Conservation (phyloP, 1,140 invertebrate species). For the Elymnias hypermnestra region DNA sequence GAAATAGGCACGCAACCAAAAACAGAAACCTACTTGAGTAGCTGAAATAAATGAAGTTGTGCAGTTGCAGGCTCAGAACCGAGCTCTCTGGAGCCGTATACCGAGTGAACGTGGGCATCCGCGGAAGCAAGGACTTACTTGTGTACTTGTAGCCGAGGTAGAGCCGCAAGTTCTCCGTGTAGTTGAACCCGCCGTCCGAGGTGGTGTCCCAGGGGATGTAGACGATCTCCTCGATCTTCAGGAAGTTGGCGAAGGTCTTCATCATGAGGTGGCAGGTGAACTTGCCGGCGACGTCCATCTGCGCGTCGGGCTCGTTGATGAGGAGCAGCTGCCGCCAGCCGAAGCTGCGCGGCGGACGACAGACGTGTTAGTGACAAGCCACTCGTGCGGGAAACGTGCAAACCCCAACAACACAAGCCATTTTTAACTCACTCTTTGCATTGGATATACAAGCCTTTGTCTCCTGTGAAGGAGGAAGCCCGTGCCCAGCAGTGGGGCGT, state of each 20-base stretch:
- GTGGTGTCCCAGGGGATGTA: slow-evolving; percentile 75
- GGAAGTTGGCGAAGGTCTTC: slow-evolving; percentile 80
- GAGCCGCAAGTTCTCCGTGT: slow-evolving; percentile 65
- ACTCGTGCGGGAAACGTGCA: slow-evolving; percentile 26
- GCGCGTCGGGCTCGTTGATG: slow-evolving; percentile 83
- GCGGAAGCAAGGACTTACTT: slow-evolving; percentile 78
- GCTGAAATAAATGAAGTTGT: too few species aligned
- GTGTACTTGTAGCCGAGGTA: slow-evolving; percentile 71
- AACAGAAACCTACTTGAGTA: too few species aligned
- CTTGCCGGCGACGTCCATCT: slow-evolving; percentile 79
- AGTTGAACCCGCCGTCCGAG: slow-evolving; percentile 76
- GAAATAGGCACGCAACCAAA: too few species aligned
- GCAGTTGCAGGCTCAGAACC: too few species aligned
- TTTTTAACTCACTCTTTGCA: too few species aligned
- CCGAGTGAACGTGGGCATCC: too few species aligned
- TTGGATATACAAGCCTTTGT: too few species aligned
- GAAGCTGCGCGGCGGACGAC: slow-evolving; percentile 77
- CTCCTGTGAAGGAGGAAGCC: too few species aligned
- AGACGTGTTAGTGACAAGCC: slow-evolving; percentile 32
- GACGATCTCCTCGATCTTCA: slow-evolving; percentile 76
- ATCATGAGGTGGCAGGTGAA: slow-evolving; percentile 83
- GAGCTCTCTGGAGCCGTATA: too few species aligned
- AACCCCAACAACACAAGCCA: too few species aligned
- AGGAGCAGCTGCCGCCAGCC: slow-evolving; percentile 83
- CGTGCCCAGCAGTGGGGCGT: too few species aligned